Evolutionary conservation across 2,888 invertebrate species (phyloP).

Genomic region (Hyalella azteca): DNA sequence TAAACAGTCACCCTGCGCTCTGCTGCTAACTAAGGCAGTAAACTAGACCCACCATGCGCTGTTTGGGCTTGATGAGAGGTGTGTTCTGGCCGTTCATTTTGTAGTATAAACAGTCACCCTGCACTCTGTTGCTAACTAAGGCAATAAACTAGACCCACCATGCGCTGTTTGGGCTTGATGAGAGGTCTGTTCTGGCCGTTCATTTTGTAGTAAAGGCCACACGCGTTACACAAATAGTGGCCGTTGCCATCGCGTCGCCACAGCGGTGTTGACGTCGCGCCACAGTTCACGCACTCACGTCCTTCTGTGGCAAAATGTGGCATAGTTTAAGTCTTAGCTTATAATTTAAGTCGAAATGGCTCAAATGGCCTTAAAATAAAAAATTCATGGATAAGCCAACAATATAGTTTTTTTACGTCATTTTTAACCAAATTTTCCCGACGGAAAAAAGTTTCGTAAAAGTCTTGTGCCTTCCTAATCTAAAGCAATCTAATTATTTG

Average conservation of each 20-base stretch:
- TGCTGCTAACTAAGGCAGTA: background rate
- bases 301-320: conserved; percentile 75
- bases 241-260: conserved; percentile 99
- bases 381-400: background rate
- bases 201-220: conserved; percentile 99
- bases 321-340: too few relatives aligned
- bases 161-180: conserved; percentile 97
- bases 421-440: too few relatives aligned
- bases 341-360: too few relatives aligned
- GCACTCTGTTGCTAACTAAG: background rate
- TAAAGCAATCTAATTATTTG: too few relatives aligned
- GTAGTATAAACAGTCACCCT: conserved; percentile 80
- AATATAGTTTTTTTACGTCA: too few relatives aligned
- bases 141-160: conserved; percentile 77
- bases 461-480: background rate
- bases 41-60: conserved; percentile 91
- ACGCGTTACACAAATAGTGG: conserved; percentile 95
- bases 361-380: too few relatives aligned
- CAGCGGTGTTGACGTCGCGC: conserved; percentile 95
- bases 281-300: conserved; percentile 98
- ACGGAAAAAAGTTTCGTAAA: background rate
- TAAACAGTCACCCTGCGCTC: too few relatives aligned
- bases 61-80: conserved; percentile 98
- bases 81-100: conserved; percentile 99
- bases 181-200: conserved; percentile 99